Conservation (phyloP, 2,113 vertebrate species). For the Psilopogon haemacephalus region DNA sequence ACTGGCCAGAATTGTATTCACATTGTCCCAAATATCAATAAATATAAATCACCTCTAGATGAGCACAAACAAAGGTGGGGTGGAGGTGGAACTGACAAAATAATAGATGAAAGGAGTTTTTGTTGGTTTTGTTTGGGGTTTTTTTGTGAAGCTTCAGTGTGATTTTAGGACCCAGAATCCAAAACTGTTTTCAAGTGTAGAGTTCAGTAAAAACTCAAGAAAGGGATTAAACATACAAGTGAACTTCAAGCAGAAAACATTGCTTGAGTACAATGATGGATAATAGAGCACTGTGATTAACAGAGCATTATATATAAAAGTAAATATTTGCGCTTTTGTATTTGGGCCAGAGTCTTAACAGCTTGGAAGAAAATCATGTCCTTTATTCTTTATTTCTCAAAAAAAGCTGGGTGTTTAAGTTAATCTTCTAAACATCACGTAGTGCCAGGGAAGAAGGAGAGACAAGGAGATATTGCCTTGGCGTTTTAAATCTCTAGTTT, state of each 20-base stretch:
- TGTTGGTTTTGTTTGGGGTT: neutral
- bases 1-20: neutral
- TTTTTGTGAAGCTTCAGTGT: neutral
- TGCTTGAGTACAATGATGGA: neutral
- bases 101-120: neutral
- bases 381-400: slow-evolving; percentile 1
- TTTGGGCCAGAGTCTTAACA: neutral
- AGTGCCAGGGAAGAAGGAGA: neutral
- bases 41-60: neutral
- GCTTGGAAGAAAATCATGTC: neutral
- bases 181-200: neutral
- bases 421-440: slow-evolving; percentile 13
- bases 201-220: neutral
- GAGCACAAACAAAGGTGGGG: neutral
- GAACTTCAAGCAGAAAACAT: neutral
- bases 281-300: neutral
- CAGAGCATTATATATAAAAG: neutral
- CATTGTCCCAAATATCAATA: neutral
- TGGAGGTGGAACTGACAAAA: neutral
- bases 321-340: neutral
- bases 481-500: neutral
- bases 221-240: neutral
- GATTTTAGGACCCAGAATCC: neutral
- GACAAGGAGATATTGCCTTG: neutral
- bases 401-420: neutral